phyloP scores from a whole-genome alignment of 2,797 vertebrate genomes.

The Decapterus maruadsi region DNA sequence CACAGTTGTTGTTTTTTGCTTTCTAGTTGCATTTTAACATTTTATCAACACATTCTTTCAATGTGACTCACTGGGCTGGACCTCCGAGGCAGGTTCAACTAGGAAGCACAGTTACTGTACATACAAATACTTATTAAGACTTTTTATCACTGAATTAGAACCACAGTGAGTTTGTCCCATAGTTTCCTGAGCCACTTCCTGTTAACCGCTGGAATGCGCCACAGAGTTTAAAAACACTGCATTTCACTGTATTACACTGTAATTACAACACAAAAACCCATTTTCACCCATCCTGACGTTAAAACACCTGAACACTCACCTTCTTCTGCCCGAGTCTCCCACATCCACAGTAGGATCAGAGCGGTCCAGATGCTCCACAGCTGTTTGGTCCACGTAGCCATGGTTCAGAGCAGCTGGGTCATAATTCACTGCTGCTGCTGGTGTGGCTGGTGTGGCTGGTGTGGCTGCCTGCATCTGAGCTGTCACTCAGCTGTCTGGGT shows the following conservation, averaged over 20 bases:
- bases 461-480: neutral
- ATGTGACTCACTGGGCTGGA: too few species aligned
- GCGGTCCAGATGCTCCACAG: neutral
- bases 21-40: too few species aligned
- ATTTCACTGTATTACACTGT: neutral
- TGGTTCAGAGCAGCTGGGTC: neutral
- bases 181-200: neutral
- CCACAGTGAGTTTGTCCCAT: too few species aligned
- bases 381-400: constrained; percentile 3
- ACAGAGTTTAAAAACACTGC: neutral
- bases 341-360: constrained; percentile 24
- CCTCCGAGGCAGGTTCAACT: too few species aligned
- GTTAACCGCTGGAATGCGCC: neutral
- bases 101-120: too few species aligned
- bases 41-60: too few species aligned
- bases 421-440: neutral
- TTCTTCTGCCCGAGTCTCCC: constrained; percentile 47
- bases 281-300: neutral
- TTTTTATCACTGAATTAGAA: too few species aligned
- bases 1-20: too few species aligned
- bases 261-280: neutral
- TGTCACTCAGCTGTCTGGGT: neutral
- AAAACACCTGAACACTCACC: constrained; percentile 57
- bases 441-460: too few species aligned
- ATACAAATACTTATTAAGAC: too few species aligned